phyloP scores from a whole-genome alignment of 2,888 invertebrate species.

The Eupithecia inturbata region DNA sequence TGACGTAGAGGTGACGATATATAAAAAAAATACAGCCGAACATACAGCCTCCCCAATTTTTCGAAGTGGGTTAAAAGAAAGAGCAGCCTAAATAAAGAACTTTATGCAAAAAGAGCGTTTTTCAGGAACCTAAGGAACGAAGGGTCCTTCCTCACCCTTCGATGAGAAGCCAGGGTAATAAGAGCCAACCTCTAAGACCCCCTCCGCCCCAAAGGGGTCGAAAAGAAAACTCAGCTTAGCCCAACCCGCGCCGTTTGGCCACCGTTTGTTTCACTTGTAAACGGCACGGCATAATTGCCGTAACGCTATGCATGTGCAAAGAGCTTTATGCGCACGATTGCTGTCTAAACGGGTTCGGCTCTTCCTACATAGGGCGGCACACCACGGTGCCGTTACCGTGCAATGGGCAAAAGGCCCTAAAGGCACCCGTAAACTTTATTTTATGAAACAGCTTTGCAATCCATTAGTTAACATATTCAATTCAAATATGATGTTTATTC shows the following conservation, averaged over 20 bases:
- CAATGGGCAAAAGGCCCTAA: not conserved
- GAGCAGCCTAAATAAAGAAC: not conserved
- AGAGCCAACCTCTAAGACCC: not conserved
- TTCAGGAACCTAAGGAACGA: not conserved
- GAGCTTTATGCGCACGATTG: not conserved
- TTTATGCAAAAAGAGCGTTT: not conserved
- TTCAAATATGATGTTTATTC: not conserved
- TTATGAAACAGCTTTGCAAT: not conserved
- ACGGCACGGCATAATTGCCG: not conserved
- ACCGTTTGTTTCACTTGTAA: not conserved
- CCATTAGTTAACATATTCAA: not conserved
- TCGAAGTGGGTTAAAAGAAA: not conserved
- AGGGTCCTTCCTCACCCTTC: not conserved
- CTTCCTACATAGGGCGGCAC: not conserved
- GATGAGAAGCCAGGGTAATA: not conserved
- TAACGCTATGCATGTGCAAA: not conserved
- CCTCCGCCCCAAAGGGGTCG: not conserved
- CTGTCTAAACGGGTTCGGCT: not conserved
- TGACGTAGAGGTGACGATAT: too few species aligned
- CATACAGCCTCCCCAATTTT: not conserved
- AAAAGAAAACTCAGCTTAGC: not conserved
- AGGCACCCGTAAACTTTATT: not conserved
- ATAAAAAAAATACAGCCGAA: not conserved
- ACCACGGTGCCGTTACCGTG: not conserved
- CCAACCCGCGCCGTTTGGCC: not conserved